Conservation (phyloP, 2,888 invertebrate species). For the Coremacera marginata region DNA sequence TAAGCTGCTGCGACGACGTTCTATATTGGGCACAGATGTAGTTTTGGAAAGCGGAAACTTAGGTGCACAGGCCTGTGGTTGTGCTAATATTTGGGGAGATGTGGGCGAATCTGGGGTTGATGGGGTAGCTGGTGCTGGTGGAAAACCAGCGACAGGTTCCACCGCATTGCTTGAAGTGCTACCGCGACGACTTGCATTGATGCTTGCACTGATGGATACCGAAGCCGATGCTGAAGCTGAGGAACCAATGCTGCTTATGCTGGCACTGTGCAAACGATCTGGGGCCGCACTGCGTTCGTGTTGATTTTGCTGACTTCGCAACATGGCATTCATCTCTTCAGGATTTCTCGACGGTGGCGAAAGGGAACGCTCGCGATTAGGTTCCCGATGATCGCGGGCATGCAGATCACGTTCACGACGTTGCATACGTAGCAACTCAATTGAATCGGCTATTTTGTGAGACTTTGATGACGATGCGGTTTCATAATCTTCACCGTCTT, state of each 20-base stretch:
- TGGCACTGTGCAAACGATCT: slow-evolving; percentile 59
- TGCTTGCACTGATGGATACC: slow-evolving; percentile 51
- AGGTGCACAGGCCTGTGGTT: slow-evolving; percentile 43
- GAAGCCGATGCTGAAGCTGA: slow-evolving; percentile 47
- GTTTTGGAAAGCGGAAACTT: slow-evolving; percentile 65
- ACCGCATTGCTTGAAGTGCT: slow-evolving; percentile 57
- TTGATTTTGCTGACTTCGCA: slow-evolving; percentile 30
- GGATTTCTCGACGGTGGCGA: slow-evolving; percentile 52
- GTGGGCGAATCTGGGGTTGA: slow-evolving; percentile 5
- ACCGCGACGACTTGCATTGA: slow-evolving; percentile 53
- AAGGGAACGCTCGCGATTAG: slow-evolving; percentile 52
- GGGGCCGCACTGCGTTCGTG: slow-evolving; percentile 60
- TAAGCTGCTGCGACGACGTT: slow-evolving; percentile 58
- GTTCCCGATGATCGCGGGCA: slow-evolving; percentile 50
- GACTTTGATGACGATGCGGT: slow-evolving; percentile 46
- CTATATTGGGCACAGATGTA: slow-evolving; percentile 58
- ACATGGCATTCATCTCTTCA: slow-evolving; percentile 25
- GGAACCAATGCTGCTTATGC: slow-evolving; percentile 60
- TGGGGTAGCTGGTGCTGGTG: neutral
- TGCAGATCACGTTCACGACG: slow-evolving; percentile 48
- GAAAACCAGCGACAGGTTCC: slow-evolving; percentile 25
- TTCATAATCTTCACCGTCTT: slow-evolving; percentile 32
- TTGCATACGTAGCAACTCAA: slow-evolving; percentile 60
- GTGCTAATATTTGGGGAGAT: slow-evolving; percentile 24
- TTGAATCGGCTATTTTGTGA: slow-evolving; percentile 55